These are phyloP conservation scores for Nothoprocta pentlandii DNA, from an alignment of 2,113 vertebrate genomes.

Conservation along the genomic window DNA sequence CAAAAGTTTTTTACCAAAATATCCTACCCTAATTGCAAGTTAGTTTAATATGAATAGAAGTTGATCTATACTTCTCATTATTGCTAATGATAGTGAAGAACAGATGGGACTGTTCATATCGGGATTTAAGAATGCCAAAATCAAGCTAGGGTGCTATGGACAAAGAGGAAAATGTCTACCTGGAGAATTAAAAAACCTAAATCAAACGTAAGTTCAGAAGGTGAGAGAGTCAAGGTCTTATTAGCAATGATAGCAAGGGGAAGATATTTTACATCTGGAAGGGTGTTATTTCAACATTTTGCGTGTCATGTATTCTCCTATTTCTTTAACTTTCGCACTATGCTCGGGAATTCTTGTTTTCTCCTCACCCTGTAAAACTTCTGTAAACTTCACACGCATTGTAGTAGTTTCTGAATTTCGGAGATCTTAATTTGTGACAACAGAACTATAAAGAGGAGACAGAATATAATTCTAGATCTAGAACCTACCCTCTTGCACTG, in stretches of 20 bases:
- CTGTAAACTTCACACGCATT: not conserved
- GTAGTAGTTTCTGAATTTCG: not conserved
- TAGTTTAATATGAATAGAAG: not conserved
- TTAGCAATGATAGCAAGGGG: not conserved
- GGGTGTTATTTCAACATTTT: not conserved
- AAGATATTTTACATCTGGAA: not conserved
- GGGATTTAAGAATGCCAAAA: not conserved
- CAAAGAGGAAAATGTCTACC: not conserved
- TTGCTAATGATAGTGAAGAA: not conserved
- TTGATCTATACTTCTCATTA: not conserved
- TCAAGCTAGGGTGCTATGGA: not conserved
- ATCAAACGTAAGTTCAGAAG: not conserved
- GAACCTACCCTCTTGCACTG: not conserved
- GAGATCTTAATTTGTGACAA: not conserved
- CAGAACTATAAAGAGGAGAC: not conserved
- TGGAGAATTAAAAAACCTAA: not conserved
- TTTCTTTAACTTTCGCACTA: not conserved
- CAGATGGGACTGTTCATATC: not conserved
- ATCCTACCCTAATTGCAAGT: not conserved
- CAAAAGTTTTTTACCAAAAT: not conserved
- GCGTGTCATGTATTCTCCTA: rapidly evolving
- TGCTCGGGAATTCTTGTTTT: not conserved
- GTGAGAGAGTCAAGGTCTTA: not conserved
- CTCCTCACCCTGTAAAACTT: not conserved
- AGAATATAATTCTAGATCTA: not conserved